Conservation (phyloP, 2,888 invertebrate species). For the Mythimna pallens region DNA sequence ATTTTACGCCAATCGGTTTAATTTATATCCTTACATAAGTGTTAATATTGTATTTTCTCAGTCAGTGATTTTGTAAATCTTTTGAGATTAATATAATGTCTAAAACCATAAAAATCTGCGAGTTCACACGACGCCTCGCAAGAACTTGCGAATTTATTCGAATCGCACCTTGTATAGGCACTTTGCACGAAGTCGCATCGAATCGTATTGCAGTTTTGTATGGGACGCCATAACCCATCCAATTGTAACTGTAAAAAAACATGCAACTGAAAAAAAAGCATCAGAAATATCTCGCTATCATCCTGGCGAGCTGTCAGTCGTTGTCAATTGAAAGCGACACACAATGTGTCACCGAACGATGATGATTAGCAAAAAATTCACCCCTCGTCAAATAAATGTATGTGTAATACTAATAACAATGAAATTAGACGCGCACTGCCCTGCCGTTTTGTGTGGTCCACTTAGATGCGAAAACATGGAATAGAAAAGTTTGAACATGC, state of each 20-base stretch:
- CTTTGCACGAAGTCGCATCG: no score
- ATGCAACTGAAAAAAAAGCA: background rate
- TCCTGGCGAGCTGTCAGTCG: slow-evolving; percentile 5
- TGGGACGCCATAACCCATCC: background rate
- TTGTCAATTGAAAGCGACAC: slow-evolving; percentile 32
- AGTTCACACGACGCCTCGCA: no score
- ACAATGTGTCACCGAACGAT: slow-evolving; percentile 48
- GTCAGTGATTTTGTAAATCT: no score
- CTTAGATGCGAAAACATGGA: slow-evolving; percentile 47
- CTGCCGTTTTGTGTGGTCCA: slow-evolving; percentile 74
- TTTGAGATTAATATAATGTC: no score
- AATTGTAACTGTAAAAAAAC: background rate
- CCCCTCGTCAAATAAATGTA: slow-evolving; percentile 45
- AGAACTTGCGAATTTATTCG: no score
- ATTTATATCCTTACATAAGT: no score
- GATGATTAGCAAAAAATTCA: slow-evolving; percentile 61
- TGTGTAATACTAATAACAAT: slow-evolving; percentile 63
- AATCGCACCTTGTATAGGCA: no score
- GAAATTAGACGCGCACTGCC: slow-evolving; percentile 74
- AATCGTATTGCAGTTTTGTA: no score
- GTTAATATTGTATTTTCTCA: no score
- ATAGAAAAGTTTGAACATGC: slow-evolving; percentile 9
- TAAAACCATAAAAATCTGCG: no score
- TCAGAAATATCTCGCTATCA: background rate
- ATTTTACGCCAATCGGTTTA: no score